Evolutionary conservation across 1,140 invertebrate species (phyloP), one percentile per base, ranked within the genome.

Genomic region (Papilio dardanus): DNA sequence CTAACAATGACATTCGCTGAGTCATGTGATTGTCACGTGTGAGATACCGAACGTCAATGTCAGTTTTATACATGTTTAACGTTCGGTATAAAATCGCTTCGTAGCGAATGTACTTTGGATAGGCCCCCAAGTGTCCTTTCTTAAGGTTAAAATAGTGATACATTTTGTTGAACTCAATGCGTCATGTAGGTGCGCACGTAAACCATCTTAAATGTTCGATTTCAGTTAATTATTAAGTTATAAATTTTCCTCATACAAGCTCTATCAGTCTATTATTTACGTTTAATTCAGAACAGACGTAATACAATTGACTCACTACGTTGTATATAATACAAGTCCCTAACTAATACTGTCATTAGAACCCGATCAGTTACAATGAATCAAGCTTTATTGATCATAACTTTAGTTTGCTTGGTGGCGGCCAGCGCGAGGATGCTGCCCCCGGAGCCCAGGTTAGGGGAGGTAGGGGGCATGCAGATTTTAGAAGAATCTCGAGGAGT

Each of bases 231-330:
- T 19, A 62, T 12, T 24, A 12, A 54, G 24, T 62, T 62, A 62
- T 50, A 19, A 50, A 50, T 54, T 62, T 62, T 62, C 54, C 54
- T 62, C 12, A 24, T 58, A 10, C 1, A 58, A 62, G 12, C 54
- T 28, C 12, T 28, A 62, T 62, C 54, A 62, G 24, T 62, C 54
- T 24, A 62, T 1, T 28, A 24, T 62, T 62, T 62, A 62, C 21
- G 21, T 62, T 50, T 31, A 66, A 21, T 19, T 33, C 4, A 66
- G n/a, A 35, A 66, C 31, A 66, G 16, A 66, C 65, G 65, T n/a
- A 62, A 28, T 66, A 7, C 3, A 19, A 67, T 0, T 67, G 65
- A 67, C 7, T 67, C 65, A 67, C 30, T 19, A 31, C 65, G 5
- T 10, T 7, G 31, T 67, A 67, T 35, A 19, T 67, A 35, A 67